phyloP scores from a whole-genome alignment of 1,140 invertebrate species.

The Psix sp. region DNA sequence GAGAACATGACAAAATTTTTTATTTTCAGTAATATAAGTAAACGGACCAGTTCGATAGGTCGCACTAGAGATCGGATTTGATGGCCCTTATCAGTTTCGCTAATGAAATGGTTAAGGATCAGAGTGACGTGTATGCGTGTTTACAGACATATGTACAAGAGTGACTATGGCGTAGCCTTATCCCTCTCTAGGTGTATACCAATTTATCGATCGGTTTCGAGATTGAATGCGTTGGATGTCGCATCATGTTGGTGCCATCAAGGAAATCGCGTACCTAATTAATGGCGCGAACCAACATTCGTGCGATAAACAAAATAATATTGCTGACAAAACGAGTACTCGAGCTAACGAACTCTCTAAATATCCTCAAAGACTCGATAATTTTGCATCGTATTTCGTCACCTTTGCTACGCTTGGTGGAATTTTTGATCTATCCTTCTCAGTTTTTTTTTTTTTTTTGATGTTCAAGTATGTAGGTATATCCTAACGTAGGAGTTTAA shows the following conservation, averaged over 20 bases:
- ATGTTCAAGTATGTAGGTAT: too few relatives aligned
- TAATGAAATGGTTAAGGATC: slow-evolving; percentile 56
- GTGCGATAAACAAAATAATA: slow-evolving; percentile 12
- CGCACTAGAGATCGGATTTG: slow-evolving; percentile 41
- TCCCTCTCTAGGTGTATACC: slow-evolving; percentile 25
- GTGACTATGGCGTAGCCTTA: slow-evolving; percentile 48
- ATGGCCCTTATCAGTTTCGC: slow-evolving; percentile 46
- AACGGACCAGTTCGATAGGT: slow-evolving; percentile 12
- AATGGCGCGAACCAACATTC: slow-evolving; percentile 34
- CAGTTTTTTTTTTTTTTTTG: not conserved
- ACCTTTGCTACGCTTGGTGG: not conserved
- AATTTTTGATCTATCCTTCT: too few relatives aligned
- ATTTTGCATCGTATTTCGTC: not conserved
- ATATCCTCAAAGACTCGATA: slow-evolving; percentile 4
- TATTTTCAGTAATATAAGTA: slow-evolving; percentile 2
- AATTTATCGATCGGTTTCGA: slow-evolving; percentile 41
- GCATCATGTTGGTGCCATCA: slow-evolving; percentile 43
- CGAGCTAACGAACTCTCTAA: slow-evolving; percentile 27
- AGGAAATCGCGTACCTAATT: slow-evolving; percentile 49
- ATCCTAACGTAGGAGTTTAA: too few relatives aligned
- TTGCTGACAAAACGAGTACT: slow-evolving; percentile 12
- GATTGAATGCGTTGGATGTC: slow-evolving; percentile 41
- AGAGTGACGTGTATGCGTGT: slow-evolving; percentile 43
- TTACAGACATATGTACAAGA: slow-evolving; percentile 52
- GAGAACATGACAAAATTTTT: slow-evolving; percentile 10